Base-by-base conservation (phyloP, 2,797 vertebrate species). In the Typhlichthys eigenmanni region DNA sequence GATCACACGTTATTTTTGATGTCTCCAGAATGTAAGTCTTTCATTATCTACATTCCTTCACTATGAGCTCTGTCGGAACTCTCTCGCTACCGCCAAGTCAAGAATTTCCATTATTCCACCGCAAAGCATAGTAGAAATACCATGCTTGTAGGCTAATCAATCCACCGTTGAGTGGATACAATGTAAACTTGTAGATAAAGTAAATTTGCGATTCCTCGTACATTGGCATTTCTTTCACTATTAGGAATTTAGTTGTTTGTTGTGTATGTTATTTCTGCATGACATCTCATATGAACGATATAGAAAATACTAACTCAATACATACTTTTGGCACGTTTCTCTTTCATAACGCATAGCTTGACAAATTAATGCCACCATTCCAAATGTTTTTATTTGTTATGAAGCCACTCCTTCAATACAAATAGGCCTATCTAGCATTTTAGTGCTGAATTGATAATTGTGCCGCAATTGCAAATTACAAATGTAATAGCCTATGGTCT, bases 11-110 rank as follows among this genome's bases (percentile, higher is more conserved):
- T 71, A 17, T 74, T 72, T 71, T 71, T 61, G 58, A 71, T 60
- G 4, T 72, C 75, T 38, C 16, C 79, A 79, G 62, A 63, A 89
- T 89, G 90, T 90, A 87, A 89, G 90, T 2, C 16, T 43, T 46
- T 65, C 64, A 13, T 65, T 51, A 67, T 78, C 71, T 55, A 76
- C 70, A 81, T 82, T 80, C 78, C 68, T 55, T 67, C 54, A 52
- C 78, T 67, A 76, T 73, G 63, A 58, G 58, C 81, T 48, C 54
- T 74, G 75, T 72, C 68, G 64, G 76, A 53, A n/a, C 34, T 13
- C n/a, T 47, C 10, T 29, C 46, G 45, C 34, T 38, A 38, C 8
- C 34, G 6, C 34, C 10, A 13, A 8, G 11, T 14, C 2, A 48
- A 13, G 13, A 4, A 5, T 61, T 56, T 54, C 3, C 52, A 24